Conservation (phyloP, 64 coral and sea anemone genomes). For the Astreopora myriophthalma region DNA sequence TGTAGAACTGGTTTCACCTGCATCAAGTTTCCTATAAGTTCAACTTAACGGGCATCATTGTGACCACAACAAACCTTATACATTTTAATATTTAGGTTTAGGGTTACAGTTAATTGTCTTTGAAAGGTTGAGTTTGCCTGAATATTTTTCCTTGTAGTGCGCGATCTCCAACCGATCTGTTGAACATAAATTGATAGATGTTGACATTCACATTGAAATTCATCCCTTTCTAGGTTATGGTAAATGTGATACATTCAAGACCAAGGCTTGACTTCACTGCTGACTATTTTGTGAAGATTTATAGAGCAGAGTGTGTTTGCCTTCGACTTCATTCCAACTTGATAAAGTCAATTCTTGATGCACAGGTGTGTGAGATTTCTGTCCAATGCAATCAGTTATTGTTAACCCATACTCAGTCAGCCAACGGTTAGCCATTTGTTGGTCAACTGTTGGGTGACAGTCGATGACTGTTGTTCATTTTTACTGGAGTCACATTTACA, state of each 20-base stretch:
- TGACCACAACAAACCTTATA: not conserved
- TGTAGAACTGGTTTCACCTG: not conserved
- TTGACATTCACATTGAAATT: not conserved
- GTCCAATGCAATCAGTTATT: too few species aligned
- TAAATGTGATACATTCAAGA: conserved; percentile 70
- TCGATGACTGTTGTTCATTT: too few species aligned
- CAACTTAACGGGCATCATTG: too few species aligned
- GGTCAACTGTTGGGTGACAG: too few species aligned
- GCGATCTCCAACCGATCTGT: not conserved
- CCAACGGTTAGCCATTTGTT: too few species aligned
- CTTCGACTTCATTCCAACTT: conserved; percentile 90
- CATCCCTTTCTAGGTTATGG: conserved; percentile 63
- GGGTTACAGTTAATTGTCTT: not conserved
- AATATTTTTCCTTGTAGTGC: not conserved
- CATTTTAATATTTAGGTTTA: not conserved
- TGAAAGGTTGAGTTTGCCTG: not conserved
- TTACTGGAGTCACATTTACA: too few species aligned
- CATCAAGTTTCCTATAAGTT: too few species aligned
- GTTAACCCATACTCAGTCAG: too few species aligned
- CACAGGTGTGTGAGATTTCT: conserved; percentile 67
- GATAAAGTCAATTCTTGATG: conserved; percentile 86
- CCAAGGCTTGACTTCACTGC: conserved; percentile 92
- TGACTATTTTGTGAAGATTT: conserved; percentile 87
- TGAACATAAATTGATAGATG: not conserved
- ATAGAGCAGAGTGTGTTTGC: conserved; percentile 90